phyloP scores from a whole-genome alignment of 1,140 invertebrate genomes.

The Danaus melanippus region DNA sequence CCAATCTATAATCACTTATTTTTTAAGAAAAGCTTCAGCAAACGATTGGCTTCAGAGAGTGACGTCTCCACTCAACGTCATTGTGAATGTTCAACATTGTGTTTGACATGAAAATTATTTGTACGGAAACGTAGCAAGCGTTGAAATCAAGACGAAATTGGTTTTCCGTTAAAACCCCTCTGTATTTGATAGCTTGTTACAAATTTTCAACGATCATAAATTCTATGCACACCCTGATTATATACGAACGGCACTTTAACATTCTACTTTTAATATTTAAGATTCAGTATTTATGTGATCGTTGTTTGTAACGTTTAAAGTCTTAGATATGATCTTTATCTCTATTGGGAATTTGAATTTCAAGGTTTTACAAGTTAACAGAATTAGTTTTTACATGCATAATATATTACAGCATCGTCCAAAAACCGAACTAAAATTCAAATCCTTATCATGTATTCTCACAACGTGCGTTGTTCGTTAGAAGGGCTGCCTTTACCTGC shows the following conservation, averaged over 20 bases:
- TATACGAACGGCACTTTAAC: not conserved
- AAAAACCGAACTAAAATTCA: constrained; percentile 41
- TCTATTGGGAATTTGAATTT: no score
- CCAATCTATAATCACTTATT: no score
- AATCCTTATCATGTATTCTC: constrained; percentile 56
- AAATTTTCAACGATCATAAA: constrained; percentile 13
- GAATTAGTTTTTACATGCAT: no score
- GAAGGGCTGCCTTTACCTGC: constrained; percentile 50
- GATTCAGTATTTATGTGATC: not conserved
- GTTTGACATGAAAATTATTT: constrained; percentile 61
- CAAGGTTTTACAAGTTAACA: no score
- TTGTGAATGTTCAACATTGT: constrained; percentile 46
- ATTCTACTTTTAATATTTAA: no score
- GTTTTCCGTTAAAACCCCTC: constrained; percentile 33
- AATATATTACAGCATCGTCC: no score
- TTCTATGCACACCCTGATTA: not conserved
- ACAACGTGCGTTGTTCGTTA: constrained; percentile 55
- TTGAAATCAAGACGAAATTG: constrained; percentile 44
- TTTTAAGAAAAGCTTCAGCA: no score
- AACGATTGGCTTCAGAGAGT: no score
- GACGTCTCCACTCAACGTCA: constrained; percentile 33
- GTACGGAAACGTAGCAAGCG: constrained; percentile 33
- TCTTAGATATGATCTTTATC: no score
- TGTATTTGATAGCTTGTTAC: constrained; percentile 34
- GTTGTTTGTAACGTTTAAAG: not conserved